A percentile compares a stretch with the other conserved stretches of the same genome.
Conservation (phyloP, 1,140 invertebrate genomes). For the Caenorhabditis remanei region DNA sequence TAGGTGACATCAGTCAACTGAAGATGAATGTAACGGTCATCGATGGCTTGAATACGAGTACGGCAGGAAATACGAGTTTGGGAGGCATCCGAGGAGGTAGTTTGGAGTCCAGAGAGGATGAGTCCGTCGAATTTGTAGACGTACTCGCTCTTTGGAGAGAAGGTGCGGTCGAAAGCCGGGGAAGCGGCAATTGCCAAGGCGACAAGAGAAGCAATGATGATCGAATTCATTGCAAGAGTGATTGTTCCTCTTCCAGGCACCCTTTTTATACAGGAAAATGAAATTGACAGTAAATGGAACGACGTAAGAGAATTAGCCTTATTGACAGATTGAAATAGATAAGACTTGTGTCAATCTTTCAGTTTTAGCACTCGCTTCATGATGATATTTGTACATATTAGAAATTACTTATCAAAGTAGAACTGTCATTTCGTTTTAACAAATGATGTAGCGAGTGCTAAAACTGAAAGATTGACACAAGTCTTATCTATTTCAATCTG, state of each 20-base stretch:
- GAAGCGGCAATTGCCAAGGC: slow-evolving; percentile 25
- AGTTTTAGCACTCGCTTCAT: not conserved
- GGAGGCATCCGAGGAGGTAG: slow-evolving; percentile 40
- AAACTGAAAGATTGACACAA: not conserved
- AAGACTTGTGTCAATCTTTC: not conserved
- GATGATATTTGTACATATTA: not conserved
- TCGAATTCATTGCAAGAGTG: slow-evolving; percentile 39
- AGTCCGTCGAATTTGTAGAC: slow-evolving; percentile 41
- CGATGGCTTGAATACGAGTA: slow-evolving; percentile 40
- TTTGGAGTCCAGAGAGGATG: slow-evolving; percentile 48
- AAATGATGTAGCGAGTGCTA: not conserved
- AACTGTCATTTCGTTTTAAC: not conserved
- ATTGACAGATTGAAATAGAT: not conserved
- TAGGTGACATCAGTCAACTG: slow-evolving; percentile 35
- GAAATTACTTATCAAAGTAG: not conserved
- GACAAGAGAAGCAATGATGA: slow-evolving; percentile 41
- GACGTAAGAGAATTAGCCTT: not conserved
- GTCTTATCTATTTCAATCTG: not conserved
- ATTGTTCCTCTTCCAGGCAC: not conserved
- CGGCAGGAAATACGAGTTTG: slow-evolving; percentile 47
- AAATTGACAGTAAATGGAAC: not conserved
- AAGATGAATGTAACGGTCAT: slow-evolving; percentile 40
- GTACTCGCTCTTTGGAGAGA: slow-evolving; percentile 59
- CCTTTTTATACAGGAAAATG: slow-evolving; percentile 12
- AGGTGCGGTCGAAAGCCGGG: slow-evolving; percentile 44